Evolutionary conservation across 2,888 invertebrate species (phyloP), one percentile per base, ranked within the genome.

Genomic region (Parnassius mnemosyne): DNA sequence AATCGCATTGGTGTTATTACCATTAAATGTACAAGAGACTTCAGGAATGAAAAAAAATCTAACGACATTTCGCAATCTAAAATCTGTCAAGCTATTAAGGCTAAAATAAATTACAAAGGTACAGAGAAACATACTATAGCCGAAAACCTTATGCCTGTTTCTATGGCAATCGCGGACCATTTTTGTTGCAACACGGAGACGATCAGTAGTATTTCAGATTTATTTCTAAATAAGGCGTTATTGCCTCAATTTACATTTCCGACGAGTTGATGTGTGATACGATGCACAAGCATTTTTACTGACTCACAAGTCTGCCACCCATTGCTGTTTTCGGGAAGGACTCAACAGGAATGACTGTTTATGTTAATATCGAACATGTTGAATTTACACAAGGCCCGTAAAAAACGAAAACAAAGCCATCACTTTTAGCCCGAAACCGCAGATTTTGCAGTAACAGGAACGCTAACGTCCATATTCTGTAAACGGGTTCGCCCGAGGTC

Each of bases 401-500:
- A 68, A 69, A 68, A 69, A 66, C 47, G 50, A 68, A 69, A 69
- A 70, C 71, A 71, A 68, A 67, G 63, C 61, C 61, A 66, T 70
- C 67, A 65, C 67, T 69, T 71, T 68, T n/a, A n/a, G 68, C 65
- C 51, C 65, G 60, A 64, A 66, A 68, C 67, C 70, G 70, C 68
- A 65, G 63, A 65, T 68, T 63, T 66, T 66, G 43, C 60, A 52
- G 65, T 61, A 67, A 70, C 68, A 70, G 68, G 67, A 71, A 62
- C 57, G 62, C 60, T 63, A 61, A 66, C 63, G 57, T 61, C 68
- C 61, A 63, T 67, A 70, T 66, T 70, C 65, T 63, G 67, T 65
- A 64, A 75, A 76, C 75, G 73, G 73, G 78, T 78, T 78, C 75
- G 67, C 52, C 62, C 64, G 75, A 78, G 78, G 78, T 77, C 76